Percentiles rank a stretch among this genome's conserved stretches.
These are phyloP conservation scores for Argyresthia albistria DNA, from an alignment of 2,888 invertebrate genomes.

Conservation along the genomic window DNA sequence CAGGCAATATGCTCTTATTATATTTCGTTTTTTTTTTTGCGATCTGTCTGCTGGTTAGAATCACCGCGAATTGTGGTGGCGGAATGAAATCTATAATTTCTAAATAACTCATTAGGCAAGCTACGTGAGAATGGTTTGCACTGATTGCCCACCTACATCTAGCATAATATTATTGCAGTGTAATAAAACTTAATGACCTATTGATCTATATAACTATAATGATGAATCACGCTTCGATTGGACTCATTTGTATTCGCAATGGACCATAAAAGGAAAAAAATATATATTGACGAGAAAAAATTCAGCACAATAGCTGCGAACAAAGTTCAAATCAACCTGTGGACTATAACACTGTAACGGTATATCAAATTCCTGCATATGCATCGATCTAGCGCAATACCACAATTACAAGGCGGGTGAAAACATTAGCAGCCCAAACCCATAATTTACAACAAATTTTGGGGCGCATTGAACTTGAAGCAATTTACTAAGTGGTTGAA, in stretches of 20 bases:
- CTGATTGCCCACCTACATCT: neutral
- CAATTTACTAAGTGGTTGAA: conserved; percentile 53
- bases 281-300: conserved; percentile 23
- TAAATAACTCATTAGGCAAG: neutral
- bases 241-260: neutral
- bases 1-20: too few species aligned
- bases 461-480: conserved; percentile 54
- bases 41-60: neutral
- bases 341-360: conserved; percentile 40
- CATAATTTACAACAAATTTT: conserved; percentile 61
- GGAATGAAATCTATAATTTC: neutral
- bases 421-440: conserved; percentile 65
- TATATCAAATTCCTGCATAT: conserved; percentile 47
- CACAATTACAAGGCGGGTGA: conserved; percentile 58
- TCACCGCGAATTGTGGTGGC: neutral
- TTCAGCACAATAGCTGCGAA: conserved; percentile 23
- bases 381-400: conserved; percentile 50
- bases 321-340: conserved; percentile 33
- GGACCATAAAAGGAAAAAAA: conserved; percentile 1
- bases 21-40: neutral
- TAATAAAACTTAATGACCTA: neutral
- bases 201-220: neutral
- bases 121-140: conserved; percentile 2
- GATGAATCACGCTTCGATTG: neutral
- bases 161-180: neutral